Percentiles rank a stretch among this genome's conserved stretches.
Evolutionary conservation across 2,113 vertebrate genomes (phyloP).

Genomic region (Eidolon helvum): DNA sequence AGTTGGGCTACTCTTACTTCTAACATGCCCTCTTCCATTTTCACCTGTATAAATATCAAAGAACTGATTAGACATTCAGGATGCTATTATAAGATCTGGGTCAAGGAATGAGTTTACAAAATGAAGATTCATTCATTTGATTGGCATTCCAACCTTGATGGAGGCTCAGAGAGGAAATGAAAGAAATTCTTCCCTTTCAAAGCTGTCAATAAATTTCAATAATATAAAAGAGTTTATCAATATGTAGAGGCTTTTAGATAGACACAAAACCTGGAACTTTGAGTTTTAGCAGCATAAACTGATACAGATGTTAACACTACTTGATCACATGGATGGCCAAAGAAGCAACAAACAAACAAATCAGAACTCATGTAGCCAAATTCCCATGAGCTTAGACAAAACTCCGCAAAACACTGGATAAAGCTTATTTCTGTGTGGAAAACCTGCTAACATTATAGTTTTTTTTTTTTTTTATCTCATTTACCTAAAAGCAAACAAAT

Average conservation of each 20-base stretch:
- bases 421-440: neutral
- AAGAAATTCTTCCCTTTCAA: neutral
- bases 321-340: neutral
- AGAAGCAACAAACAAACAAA: neutral
- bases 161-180: neutral
- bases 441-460: neutral
- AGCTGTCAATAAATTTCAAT: neutral
- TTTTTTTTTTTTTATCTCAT: constrained; percentile 11
- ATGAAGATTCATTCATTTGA: neutral
- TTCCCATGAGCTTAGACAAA: neutral
- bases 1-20: neutral
- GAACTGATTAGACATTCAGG: neutral
- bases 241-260: neutral
- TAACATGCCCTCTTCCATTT: neutral
- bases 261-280: neutral
- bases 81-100: neutral
- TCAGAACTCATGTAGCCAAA: neutral
- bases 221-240: neutral
- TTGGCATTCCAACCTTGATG: neutral
- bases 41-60: neutral
- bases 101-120: neutral
- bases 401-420: neutral
- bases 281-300: neutral
- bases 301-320: neutral
- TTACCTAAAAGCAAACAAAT: neutral